These are phyloP conservation scores for Galerucella nymphaeae DNA, from an alignment of 2,888 invertebrate genomes.

Conservation along the genomic window DNA sequence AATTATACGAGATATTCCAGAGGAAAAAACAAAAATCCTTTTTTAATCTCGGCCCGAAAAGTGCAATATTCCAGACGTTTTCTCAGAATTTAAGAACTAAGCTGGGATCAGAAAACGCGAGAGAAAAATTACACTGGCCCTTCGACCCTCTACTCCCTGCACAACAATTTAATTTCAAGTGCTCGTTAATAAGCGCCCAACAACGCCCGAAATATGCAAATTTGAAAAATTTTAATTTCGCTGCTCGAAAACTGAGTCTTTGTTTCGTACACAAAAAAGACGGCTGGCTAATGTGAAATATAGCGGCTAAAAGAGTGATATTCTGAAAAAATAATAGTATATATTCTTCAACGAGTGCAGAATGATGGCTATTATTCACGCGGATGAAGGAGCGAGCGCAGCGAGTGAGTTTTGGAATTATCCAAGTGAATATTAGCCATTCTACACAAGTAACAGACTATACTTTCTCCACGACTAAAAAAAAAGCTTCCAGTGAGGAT, in stretches of 20 bases:
- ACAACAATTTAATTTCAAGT: constrained; percentile 43
- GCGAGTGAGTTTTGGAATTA: too few species aligned
- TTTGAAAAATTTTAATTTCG: constrained; percentile 52
- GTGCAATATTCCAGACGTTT: neutral
- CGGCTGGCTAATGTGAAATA: constrained; percentile 46
- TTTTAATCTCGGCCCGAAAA: neutral
- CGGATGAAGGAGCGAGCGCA: too few species aligned
- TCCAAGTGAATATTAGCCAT: neutral
- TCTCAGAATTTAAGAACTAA: neutral
- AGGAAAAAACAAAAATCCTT: too few species aligned
- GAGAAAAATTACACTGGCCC: constrained; percentile 22
- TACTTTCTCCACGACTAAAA: too few species aligned
- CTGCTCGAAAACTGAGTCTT: constrained; percentile 47
- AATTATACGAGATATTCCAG: too few species aligned
- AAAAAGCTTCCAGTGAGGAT: too few species aligned
- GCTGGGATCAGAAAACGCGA: constrained; percentile 26
- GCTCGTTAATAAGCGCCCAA: constrained; percentile 45
- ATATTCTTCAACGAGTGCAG: too few species aligned
- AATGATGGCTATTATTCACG: too few species aligned
- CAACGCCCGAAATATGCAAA: constrained; percentile 55
- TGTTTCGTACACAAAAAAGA: constrained; percentile 41
- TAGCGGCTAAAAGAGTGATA: constrained; percentile 41
- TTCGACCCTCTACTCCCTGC: constrained; percentile 14
- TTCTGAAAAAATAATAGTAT: too few species aligned
- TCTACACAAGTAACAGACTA: too few species aligned